phyloP scores from a whole-genome alignment of 2,113 vertebrate species.

The Fukomys damarensis region DNA sequence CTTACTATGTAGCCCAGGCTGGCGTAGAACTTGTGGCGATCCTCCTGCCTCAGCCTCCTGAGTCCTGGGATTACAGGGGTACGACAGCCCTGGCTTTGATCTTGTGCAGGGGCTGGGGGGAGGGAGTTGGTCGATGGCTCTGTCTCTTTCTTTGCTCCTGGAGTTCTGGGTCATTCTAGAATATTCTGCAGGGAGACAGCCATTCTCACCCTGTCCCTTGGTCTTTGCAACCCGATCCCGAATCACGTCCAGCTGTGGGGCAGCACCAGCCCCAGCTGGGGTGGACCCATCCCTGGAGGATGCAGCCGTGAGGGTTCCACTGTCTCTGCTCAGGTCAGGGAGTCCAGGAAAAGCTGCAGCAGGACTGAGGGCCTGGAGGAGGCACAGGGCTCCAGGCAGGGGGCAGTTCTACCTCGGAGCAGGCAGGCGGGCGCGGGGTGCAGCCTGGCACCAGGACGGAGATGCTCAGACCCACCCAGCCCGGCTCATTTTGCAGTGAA shows the following conservation, averaged over 20 bases:
- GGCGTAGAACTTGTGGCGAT: background rate
- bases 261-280: background rate
- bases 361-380: background rate
- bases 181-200: conserved; percentile 13
- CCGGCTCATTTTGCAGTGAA: conserved; percentile 60
- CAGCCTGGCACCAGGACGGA: background rate
- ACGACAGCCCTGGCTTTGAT: background rate
- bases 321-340: background rate
- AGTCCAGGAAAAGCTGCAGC: conserved; percentile 10
- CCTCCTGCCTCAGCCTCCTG: background rate
- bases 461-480: conserved; percentile 41
- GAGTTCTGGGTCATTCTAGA: conserved; percentile 10
- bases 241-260: fast-evolving
- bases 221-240: conserved; percentile 50
- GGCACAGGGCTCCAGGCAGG: background rate
- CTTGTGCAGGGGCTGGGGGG: too few relatives aligned
- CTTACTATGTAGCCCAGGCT: background rate
- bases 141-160: background rate
- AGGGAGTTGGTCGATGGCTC: background rate
- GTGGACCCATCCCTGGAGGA: background rate
- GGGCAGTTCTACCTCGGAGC: background rate
- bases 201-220: background rate
- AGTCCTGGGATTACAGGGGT: background rate
- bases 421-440: background rate
- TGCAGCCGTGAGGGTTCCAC: background rate